Base-by-base conservation (phyloP, 2,888 invertebrate genomes). In the Aplocera efformata region DNA sequence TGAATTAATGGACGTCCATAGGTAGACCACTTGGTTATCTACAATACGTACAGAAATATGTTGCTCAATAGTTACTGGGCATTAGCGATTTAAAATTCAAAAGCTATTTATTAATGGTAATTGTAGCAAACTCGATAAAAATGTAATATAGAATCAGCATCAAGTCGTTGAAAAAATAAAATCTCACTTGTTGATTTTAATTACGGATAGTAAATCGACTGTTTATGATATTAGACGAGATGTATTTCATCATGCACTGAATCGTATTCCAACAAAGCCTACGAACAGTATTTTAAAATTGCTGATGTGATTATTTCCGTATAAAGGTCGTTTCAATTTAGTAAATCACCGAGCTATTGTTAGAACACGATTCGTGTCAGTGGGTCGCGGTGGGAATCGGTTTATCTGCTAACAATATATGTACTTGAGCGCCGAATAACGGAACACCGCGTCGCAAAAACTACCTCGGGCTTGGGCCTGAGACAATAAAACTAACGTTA, bases 341-440 rank as follows among this genome's bases (percentile, higher is more conserved):
- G 44, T 57, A 54, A 46, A 20, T 31, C 24, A 29, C 11, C 42
- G 53, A 58, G 50, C 35, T 51, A 48, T 56, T 47, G 51, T 60
- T 63, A 57, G 60, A 60, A 60, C 61, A 52, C 50, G 58, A 47
- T 46, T 56, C 57, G 60, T 65, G 69, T 60, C 58, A 63, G 53
- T 60, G 58, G 65, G 67, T 58, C 58, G 58, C 56, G 50, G 53
- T 56, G 56, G 55, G 56, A 57, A 60, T 56, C 46, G 40, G 45
- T 34, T 37, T 46, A 47, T 48, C 42, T 39, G 51, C 46, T 56
- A 58, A 61, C 59, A 56, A 60, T 59, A 54, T 48, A 60, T 59
- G 53, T 48, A 36, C 49, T 53, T 49, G 56, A 57, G 53, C 47
- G 49, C 54, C 40, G 56, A 59, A 34, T 62, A 55, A 43, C 46